phyloP scores from a whole-genome alignment of 2,888 invertebrate species.

The Suillia variegata region DNA sequence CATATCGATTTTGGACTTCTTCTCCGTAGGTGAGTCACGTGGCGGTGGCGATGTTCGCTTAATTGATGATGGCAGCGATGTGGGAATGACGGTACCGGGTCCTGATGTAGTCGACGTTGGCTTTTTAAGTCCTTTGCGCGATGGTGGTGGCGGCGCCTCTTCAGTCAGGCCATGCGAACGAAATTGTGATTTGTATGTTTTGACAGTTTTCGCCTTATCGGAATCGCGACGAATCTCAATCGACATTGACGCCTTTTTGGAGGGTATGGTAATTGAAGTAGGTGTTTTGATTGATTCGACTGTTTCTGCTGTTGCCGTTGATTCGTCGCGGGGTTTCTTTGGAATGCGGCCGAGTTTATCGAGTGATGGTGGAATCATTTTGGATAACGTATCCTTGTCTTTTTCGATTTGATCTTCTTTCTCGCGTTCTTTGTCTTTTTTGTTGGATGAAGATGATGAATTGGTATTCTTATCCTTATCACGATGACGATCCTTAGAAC shows the following conservation, averaged over 20 bases:
- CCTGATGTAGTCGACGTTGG: slow-evolving; percentile 61
- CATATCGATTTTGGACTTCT: slow-evolving; percentile 73
- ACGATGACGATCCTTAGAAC: slow-evolving; percentile 63
- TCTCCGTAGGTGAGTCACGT: slow-evolving; percentile 68
- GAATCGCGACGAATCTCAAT: slow-evolving; percentile 79
- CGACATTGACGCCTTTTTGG: slow-evolving; percentile 75
- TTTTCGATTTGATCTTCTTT: slow-evolving; percentile 66
- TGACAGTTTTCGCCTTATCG: slow-evolving; percentile 85
- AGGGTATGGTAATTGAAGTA: slow-evolving; percentile 58
- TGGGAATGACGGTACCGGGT: slow-evolving; percentile 40
- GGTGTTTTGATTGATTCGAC: slow-evolving; percentile 33
- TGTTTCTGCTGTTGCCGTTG: no score
- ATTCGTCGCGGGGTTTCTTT: slow-evolving; percentile 66
- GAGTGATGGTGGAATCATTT: slow-evolving; percentile 68
- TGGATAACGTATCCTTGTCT: slow-evolving; percentile 71
- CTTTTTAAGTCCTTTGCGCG: slow-evolving; percentile 71
- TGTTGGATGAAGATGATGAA: slow-evolving; percentile 33
- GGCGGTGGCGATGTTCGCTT: slow-evolving; percentile 51
- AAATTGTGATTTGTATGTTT: slow-evolving; percentile 89
- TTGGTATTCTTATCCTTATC: slow-evolving; percentile 58
- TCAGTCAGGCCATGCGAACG: slow-evolving; percentile 89
- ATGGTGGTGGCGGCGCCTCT: slow-evolving; percentile 84
- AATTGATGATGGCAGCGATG: slow-evolving; percentile 36
- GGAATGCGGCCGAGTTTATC: slow-evolving; percentile 81
- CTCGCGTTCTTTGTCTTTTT: slow-evolving; percentile 42